A percentile compares a stretch with the other conserved stretches of the same genome.
phyloP scores from a whole-genome alignment of 1,140 invertebrate genomes.

The Adoxophyes honmai region DNA sequence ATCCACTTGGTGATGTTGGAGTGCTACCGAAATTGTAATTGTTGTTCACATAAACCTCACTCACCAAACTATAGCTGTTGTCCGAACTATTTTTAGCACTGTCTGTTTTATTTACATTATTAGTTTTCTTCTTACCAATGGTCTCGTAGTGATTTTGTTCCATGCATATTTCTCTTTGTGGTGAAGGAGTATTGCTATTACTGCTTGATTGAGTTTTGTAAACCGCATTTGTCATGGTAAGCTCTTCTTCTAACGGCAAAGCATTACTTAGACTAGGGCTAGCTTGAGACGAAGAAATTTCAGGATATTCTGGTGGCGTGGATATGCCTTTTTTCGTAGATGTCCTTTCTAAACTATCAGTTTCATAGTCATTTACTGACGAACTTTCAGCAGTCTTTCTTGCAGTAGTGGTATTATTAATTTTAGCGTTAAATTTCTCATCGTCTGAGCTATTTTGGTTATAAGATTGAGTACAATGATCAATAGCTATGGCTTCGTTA shows the following conservation, averaged over 20 bases:
- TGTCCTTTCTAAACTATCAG: slow-evolving; percentile 87
- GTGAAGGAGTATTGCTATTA: slow-evolving; percentile 78
- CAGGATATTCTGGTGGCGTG: slow-evolving; percentile 81
- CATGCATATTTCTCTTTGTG: slow-evolving; percentile 69
- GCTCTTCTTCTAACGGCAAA: slow-evolving; percentile 86
- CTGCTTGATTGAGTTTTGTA: slow-evolving; percentile 78
- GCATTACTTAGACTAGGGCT: slow-evolving; percentile 83
- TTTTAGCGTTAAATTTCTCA: slow-evolving; percentile 36
- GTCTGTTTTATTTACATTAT: slow-evolving; percentile 16
- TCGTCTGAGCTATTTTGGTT: slow-evolving; percentile 58
- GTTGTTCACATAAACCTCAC: slow-evolving; percentile 88
- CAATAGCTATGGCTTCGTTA: slow-evolving; percentile 79
- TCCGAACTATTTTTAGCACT: slow-evolving; percentile 26
- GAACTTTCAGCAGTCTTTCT: slow-evolving; percentile 47
- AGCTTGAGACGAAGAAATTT: slow-evolving; percentile 81
- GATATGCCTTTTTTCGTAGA: slow-evolving; percentile 74
- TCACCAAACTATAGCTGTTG: slow-evolving; percentile 82
- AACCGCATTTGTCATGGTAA: slow-evolving; percentile 86
- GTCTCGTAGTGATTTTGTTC: slow-evolving; percentile 74
- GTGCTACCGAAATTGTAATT: slow-evolving; percentile 83
- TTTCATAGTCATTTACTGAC: slow-evolving; percentile 82
- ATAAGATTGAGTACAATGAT: slow-evolving; percentile 60
- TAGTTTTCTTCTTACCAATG: slow-evolving; percentile 52
- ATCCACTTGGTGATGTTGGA: slow-evolving; percentile 79
- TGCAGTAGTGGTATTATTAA: slow-evolving; percentile 23